These are phyloP conservation scores for Erpobdella octoculata DNA, from an alignment of 2,888 invertebrate species.

Conservation along the genomic window DNA sequence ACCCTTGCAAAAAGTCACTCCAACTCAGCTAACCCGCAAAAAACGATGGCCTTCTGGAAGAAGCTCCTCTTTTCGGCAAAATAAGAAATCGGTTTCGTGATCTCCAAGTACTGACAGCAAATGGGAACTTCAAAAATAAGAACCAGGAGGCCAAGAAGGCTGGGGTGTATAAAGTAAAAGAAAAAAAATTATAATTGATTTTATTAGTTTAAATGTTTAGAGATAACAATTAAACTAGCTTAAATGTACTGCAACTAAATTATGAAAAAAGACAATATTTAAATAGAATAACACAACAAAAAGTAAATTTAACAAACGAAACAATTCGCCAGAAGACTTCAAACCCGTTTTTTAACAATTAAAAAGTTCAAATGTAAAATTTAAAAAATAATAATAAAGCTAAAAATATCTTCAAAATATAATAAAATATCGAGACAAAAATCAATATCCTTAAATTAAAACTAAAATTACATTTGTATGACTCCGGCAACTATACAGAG, in stretches of 20 bases:
- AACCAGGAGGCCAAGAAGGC: constrained; percentile 33
- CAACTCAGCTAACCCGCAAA: constrained; percentile 27
- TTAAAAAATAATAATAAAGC: no score
- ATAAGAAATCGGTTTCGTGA: constrained; percentile 35
- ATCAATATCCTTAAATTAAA: no score
- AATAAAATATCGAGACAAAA: no score
- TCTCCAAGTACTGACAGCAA: constrained; percentile 35
- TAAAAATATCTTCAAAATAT: no score
- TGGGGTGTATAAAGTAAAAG: constrained; percentile 24
- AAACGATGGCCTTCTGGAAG: constrained; percentile 37
- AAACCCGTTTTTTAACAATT: no score
- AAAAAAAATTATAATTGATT: no score
- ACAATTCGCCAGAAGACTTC: no score
- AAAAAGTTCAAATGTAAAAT: no score
- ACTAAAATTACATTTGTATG: constrained; percentile 33
- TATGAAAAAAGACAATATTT: not conserved
- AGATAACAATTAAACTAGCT: no score
- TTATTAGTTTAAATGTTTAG: no score
- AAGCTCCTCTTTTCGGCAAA: constrained; percentile 36
- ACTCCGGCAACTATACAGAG: constrained; percentile 33
- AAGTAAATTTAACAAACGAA: no score
- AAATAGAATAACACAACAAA: not conserved
- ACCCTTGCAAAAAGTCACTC: not conserved
- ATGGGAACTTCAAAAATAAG: constrained; percentile 37
- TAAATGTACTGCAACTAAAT: not conserved